Evolutionary conservation across 2,113 vertebrate species (phyloP).

Genomic region (Labeo catla): DNA sequence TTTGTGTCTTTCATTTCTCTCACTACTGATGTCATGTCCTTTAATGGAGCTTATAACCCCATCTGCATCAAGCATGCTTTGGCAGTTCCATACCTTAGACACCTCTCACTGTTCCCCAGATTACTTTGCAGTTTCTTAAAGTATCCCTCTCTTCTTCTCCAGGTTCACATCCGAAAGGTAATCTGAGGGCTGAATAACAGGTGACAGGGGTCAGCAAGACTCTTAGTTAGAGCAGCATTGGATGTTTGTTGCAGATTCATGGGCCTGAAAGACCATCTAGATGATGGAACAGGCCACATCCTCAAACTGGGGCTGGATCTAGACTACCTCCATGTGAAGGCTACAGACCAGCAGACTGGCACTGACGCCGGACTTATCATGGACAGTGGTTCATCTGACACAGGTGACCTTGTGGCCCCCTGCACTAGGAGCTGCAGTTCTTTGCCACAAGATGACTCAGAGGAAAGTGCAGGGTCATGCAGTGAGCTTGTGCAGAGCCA

Average conservation of each 20-base stretch:
- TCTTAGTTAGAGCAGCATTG: constrained; percentile 77
- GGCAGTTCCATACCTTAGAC: background rate
- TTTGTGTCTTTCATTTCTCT: background rate
- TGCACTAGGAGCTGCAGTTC: constrained; percentile 69
- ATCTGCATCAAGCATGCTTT: background rate
- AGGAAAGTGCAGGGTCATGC: constrained; percentile 82
- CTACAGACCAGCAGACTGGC: constrained; percentile 83
- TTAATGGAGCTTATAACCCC: background rate
- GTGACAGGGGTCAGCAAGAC: constrained; percentile 57
- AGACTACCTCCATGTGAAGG: constrained; percentile 88
- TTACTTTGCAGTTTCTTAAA: constrained; percentile 58
- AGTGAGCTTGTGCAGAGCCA: constrained; percentile 75
- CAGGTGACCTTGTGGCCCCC: constrained; percentile 75
- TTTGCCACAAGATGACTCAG: constrained; percentile 73
- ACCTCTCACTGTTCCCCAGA: background rate
- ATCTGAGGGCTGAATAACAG: constrained; percentile 73
- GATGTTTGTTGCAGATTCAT: constrained; percentile 90
- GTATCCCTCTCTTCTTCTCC: constrained; percentile 36
- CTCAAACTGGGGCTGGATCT: constrained; percentile 78
- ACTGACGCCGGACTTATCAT: constrained; percentile 82
- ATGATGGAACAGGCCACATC: constrained; percentile 76
- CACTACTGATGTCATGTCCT: background rate
- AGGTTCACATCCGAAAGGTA: constrained; percentile 73
- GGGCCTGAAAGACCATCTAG: constrained; percentile 96
- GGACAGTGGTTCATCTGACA: constrained; percentile 82